Evolutionary conservation across 2,797 vertebrate species (phyloP).

Genomic region (Dallia pectoralis): DNA sequence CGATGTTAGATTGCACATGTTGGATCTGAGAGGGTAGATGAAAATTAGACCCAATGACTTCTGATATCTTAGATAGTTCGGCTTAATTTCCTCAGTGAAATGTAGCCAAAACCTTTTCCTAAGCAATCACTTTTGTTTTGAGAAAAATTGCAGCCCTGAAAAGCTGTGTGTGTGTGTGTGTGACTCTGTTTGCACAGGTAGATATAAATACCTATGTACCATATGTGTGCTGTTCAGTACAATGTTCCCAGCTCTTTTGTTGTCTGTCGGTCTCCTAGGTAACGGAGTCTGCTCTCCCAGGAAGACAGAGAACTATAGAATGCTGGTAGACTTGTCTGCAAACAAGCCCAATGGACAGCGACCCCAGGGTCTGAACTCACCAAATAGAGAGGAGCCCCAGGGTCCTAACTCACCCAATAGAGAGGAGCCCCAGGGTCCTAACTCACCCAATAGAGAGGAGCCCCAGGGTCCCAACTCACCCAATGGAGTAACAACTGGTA

Average conservation of each 20-base stretch:
- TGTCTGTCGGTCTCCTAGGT: conserved; percentile 76
- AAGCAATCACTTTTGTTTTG: neutral
- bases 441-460: no score
- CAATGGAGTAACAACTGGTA: conserved; percentile 53
- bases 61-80: no score
- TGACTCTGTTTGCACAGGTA: neutral
- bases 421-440: no score
- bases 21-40: no score
- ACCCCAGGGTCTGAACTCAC: conserved; percentile 81
- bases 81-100: neutral
- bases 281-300: conserved; percentile 93
- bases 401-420: no score
- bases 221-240: conserved; percentile 28
- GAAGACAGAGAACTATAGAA: conserved; percentile 84
- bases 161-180: neutral
- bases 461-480: no score
- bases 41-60: no score
- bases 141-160: neutral
- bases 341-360: conserved; percentile 90
- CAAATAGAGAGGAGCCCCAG: conserved; percentile 5
- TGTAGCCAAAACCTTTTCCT: neutral
- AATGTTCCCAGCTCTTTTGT: conserved; percentile 46
- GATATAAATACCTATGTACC: neutral
- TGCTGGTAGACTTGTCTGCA: conserved; percentile 89
- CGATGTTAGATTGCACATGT: no score